These are phyloP conservation scores for Esox lucius DNA, from an alignment of 2,797 vertebrate genomes.

Conservation along the genomic window DNA sequence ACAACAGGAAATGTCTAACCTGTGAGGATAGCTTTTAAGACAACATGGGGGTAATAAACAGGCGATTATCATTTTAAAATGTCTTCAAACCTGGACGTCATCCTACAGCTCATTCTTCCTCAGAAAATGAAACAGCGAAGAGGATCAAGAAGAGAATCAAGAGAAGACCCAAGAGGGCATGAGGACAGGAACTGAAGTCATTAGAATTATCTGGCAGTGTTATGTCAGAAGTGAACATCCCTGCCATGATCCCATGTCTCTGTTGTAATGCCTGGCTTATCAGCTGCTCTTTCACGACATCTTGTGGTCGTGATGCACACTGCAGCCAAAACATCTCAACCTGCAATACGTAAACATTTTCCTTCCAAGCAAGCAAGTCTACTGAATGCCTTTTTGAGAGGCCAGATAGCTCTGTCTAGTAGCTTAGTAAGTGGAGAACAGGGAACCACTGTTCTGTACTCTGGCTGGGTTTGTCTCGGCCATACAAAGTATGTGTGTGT, in stretches of 20 bases:
- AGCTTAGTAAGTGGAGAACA: background rate
- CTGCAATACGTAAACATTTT: background rate
- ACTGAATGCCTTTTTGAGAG: background rate
- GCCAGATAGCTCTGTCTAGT: background rate
- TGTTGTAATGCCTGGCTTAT: background rate
- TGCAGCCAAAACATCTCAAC: background rate
- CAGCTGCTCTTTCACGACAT: background rate
- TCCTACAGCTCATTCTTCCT: background rate
- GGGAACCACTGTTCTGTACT: background rate
- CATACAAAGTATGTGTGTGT: background rate
- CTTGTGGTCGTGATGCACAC: background rate
- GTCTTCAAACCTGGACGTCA: background rate
- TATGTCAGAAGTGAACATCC: constrained; percentile 65
- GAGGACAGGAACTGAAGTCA: constrained; percentile 40
- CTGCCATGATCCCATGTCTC: too few relatives aligned
- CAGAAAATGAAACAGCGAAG: constrained; percentile 36
- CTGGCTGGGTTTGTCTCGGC: background rate
- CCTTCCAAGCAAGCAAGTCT: constrained; percentile 1
- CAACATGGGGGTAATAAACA: too few relatives aligned
- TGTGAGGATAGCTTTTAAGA: too few relatives aligned
- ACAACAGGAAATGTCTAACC: too few relatives aligned
- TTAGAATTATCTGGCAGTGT: constrained; percentile 43
- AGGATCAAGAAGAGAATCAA: constrained; percentile 36
- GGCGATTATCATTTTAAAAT: too few relatives aligned
- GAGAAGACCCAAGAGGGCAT: constrained; percentile 31